Conservation (phyloP, 2,888 invertebrate genomes). For the Criorhina ranunculi region DNA sequence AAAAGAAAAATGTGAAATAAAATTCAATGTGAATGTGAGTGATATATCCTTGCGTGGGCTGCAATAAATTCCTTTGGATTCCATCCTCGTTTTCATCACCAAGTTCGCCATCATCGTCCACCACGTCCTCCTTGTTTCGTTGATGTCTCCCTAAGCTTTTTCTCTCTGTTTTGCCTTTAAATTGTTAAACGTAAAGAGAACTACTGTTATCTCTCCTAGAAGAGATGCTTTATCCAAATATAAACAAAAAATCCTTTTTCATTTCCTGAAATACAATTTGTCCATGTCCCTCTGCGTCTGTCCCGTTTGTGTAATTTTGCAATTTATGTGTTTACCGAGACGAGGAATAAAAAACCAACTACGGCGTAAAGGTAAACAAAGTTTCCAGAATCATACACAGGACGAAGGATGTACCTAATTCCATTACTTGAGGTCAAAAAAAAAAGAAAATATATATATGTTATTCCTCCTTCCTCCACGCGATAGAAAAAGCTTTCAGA, state of each 20-base stretch:
- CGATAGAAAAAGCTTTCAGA: conserved; percentile 47
- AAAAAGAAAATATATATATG: conserved; percentile 13
- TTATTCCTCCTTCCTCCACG: background rate
- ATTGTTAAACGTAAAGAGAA: conserved; percentile 49
- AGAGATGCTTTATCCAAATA: conserved; percentile 43
- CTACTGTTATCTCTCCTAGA: background rate
- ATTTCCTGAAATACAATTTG: conserved; percentile 43
- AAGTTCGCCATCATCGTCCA: conserved; percentile 17
- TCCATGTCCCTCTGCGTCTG: background rate
- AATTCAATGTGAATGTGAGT: background rate
- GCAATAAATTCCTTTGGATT: conserved; percentile 6
- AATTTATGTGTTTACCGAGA: conserved; percentile 71
- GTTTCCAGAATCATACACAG: conserved; percentile 24
- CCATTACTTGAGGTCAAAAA: conserved; percentile 56
- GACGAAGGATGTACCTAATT: conserved; percentile 30
- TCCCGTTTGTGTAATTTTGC: conserved; percentile 49
- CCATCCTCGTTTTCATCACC: conserved; percentile 26
- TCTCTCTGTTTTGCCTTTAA: conserved; percentile 53
- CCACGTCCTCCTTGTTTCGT: background rate
- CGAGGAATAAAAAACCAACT: conserved; percentile 36
- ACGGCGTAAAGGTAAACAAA: conserved; percentile 61
- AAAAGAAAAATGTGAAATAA: conserved; percentile 6
- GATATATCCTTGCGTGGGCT: conserved; percentile 17
- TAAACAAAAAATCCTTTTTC: conserved; percentile 61
- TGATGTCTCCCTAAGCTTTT: conserved; percentile 56